Percentiles rank a stretch among this genome's conserved stretches.
Conservation (phyloP, 2,888 invertebrate species). For the Dicranocentrus wangi region DNA sequence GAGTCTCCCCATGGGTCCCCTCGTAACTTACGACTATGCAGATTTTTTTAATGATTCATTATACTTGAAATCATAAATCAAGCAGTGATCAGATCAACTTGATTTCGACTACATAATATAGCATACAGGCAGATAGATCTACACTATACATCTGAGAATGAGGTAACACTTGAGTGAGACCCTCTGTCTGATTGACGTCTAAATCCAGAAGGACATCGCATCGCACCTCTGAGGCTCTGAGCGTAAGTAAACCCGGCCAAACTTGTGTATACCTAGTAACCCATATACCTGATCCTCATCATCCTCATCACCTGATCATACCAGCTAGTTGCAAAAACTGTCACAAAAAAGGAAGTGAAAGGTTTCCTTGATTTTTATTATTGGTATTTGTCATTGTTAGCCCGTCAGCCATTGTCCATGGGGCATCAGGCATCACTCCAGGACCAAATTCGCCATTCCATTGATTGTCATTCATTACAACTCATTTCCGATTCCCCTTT, state of each 20-base stretch:
- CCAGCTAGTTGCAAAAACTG: neutral
- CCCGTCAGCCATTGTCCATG: slow-evolving; percentile 37
- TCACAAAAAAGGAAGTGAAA: slow-evolving; percentile 61
- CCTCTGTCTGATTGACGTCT: slow-evolving; percentile 8
- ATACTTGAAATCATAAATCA: too few species aligned
- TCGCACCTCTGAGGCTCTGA: neutral
- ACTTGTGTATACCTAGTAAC: neutral
- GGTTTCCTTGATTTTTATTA: slow-evolving; percentile 49
- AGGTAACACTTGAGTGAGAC: too few species aligned
- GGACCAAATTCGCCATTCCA: slow-evolving; percentile 49
- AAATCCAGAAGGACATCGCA: slow-evolving; percentile 26
- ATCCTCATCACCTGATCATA: too few species aligned
- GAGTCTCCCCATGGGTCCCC: too few species aligned
- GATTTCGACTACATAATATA: too few species aligned
- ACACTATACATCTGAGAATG: too few species aligned
- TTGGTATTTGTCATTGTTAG: slow-evolving; percentile 35
- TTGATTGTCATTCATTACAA: slow-evolving; percentile 36
- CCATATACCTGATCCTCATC: too few species aligned
- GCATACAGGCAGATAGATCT: too few species aligned
- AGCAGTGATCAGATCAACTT: too few species aligned
- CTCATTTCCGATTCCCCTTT: slow-evolving; percentile 27
- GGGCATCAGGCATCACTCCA: slow-evolving; percentile 49
- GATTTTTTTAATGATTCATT: too few species aligned
- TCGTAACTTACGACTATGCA: too few species aligned
- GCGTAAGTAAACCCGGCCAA: slow-evolving; percentile 35